Percentiles rank a stretch among this genome's conserved stretches.
Evolutionary conservation across 2,113 vertebrate species (phyloP).

Genomic region (Xenopus tropicalis): DNA sequence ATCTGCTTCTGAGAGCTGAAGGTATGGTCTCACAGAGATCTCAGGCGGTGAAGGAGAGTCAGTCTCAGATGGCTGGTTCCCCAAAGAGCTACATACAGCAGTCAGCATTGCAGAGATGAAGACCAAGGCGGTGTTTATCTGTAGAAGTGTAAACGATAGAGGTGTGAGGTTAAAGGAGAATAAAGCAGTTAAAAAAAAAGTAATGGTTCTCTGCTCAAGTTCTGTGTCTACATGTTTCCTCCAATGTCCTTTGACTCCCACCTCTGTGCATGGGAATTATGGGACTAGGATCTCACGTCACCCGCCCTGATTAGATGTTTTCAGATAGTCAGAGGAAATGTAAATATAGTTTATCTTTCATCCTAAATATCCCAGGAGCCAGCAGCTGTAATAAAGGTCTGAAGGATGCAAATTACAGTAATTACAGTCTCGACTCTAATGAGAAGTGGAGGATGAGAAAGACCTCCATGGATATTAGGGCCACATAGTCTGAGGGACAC

Average conservation of each 20-base stretch:
- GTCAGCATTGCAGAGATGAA: conserved; percentile 67
- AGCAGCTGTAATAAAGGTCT: conserved; percentile 45
- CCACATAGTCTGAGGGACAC: conserved; percentile 34
- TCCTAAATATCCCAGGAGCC: conserved; percentile 45
- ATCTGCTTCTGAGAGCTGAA: conserved; percentile 43
- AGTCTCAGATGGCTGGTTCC: conserved; percentile 69
- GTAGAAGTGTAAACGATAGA: conserved; percentile 20
- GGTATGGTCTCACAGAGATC: conserved; percentile 53
- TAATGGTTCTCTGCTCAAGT: not conserved
- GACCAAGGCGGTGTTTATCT: conserved; percentile 54
- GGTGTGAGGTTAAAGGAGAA: not conserved
- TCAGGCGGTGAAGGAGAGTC: conserved; percentile 56
- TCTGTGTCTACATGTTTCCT: not conserved
- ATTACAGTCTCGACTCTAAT: conserved; percentile 43
- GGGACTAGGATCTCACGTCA: conserved; percentile 8
- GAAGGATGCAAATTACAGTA: conserved; percentile 47
- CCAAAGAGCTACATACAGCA: conserved; percentile 71
- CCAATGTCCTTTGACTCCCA: not conserved
- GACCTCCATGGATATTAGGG: conserved; percentile 35
- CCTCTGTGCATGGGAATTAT: not conserved
- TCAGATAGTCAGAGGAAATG: conserved; percentile 35
- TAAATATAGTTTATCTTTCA: conserved; percentile 49
- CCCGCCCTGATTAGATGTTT: conserved; percentile 29
- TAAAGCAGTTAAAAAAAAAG: no score
- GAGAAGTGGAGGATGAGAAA: conserved; percentile 23